Base-by-base conservation (phyloP, 2,888 invertebrate genomes). In the Enchytraeus crypticus region DNA sequence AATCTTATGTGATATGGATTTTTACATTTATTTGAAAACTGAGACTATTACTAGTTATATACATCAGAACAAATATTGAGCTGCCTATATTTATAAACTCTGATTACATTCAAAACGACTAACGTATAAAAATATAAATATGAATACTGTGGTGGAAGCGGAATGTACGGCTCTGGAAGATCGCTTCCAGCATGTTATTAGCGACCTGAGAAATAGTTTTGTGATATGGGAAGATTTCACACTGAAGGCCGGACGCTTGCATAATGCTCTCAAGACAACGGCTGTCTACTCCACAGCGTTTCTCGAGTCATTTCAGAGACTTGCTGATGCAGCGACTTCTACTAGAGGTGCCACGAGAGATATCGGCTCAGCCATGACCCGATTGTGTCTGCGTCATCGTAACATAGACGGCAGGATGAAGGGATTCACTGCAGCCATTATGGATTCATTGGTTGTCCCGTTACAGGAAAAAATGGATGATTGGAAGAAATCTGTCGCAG, bases 301-400 rank as follows among this genome's bases (percentile, higher is more conserved):
- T 82, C 85, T 96, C 81, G 96, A 97, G 79, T 90, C 95, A 63
- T 93, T 97, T 84, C 97, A 97, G 84, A 91, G 90, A 83, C 92
- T 97, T 64, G 95, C 96, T 66, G 97, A 97, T 81, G 89, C 92
- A 71, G 96, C 96, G 51, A 96, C 95, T 67, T 91, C 88, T 79
- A 89, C 95, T 67, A 87, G 92, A 87, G 96, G 96, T 93, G 82
- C 21, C 5, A 53, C 27, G 30, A 90, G 93, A 80, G 97, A 97
- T 81, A 93, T 97, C 71, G 96, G 96, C 66, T 92, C 95, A 55
- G 93, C 95, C 18, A 82, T 97, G 68, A 97, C 97, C 33, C 85
- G 96, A 74, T 90, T 97, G 72, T 96, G 95, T 79, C 83, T 97
- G 71, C 85, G 96, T 69, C 96, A 97, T 80, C 88, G 92, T 80